Evolutionary conservation across 2,113 vertebrate genomes (phyloP), one percentile per base, ranked within the genome.

Genomic region (Nipponia nippon): DNA sequence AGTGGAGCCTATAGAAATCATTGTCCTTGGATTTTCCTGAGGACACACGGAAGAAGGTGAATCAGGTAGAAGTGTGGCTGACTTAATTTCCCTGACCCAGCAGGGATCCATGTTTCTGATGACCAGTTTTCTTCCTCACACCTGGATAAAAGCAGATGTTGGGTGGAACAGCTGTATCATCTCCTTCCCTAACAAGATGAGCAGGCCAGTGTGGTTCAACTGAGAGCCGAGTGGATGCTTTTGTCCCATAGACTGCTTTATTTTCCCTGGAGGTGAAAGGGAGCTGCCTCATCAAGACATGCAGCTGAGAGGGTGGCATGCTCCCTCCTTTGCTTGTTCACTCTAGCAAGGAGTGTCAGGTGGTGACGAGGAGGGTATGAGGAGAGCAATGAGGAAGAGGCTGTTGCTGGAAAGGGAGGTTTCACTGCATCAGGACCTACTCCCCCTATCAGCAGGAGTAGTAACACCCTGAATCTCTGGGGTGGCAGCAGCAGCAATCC

Each of bases 311-410:
- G 32, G 65, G 42, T 78, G 70, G 25, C 29, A 38, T 42, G 18
- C 13, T 90, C 44, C n/a, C 19, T 90, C 34, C 18, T 79, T 58
- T 59, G 34, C 80, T 89, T 65, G 23, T 65, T 89, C 27, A 42
- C 14, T 27, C 52, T 65, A 19, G 34, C 9, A 30, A 19, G 62
- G n/a, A 44, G 15, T 2, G 0, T 40, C 1, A 0, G 16, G 36
- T 40, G 47, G 38, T 73, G 75, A n/a, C 53, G 47, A 58, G 63
- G 27, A 80, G 83, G 53, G 46, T 23, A n/a, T 34, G 49, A 88
- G 46, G 11, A 16, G 21, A 46, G 32, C 2, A 3, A 6, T 52
- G 71, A 47, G 38, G 47, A 76, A 86, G 29, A 29, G 56, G 29
- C 20, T 76, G 3, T 56, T 87, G 55, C 62, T 86, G 62, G 52